Conservation (phyloP, 2,797 vertebrate genomes). For the Tolypeutes matacus region DNA sequence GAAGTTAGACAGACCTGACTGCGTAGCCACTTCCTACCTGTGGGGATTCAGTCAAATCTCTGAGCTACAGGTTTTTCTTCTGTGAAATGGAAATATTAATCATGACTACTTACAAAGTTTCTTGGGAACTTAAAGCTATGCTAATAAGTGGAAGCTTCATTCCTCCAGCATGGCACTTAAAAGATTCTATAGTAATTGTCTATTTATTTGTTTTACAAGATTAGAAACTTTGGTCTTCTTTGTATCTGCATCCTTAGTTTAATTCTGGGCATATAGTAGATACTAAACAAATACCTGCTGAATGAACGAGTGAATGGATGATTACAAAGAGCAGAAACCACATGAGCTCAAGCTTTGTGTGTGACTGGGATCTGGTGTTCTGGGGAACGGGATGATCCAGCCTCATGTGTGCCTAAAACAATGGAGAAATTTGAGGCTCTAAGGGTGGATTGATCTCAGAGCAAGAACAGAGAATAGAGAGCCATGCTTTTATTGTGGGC, state of each 20-base stretch:
- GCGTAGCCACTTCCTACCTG: background rate
- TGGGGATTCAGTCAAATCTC: background rate
- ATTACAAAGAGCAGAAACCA: background rate
- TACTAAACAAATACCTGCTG: background rate
- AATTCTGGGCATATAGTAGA: background rate
- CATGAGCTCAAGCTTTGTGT: background rate
- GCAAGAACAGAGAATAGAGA: background rate
- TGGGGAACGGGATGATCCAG: rapidly evolving
- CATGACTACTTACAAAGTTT: background rate
- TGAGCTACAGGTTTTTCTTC: background rate
- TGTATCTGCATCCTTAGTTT: background rate
- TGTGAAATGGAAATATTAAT: background rate
- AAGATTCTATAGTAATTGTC: background rate
- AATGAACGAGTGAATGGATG: background rate
- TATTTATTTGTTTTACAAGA: background rate
- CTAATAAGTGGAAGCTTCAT: background rate
- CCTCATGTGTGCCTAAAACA: no score
- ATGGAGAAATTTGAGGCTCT: rapidly evolving
- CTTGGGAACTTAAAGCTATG: background rate
- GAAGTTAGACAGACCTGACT: background rate
- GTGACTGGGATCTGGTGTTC: background rate
- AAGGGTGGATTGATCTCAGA: background rate
- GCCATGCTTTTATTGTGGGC: background rate
- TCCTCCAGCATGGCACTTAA: background rate
- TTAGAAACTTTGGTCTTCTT: background rate